Evolutionary conservation across 2,797 vertebrate species (phyloP), one percentile per base, ranked within the genome.

Genomic region (Siniperca undulata): DNA sequence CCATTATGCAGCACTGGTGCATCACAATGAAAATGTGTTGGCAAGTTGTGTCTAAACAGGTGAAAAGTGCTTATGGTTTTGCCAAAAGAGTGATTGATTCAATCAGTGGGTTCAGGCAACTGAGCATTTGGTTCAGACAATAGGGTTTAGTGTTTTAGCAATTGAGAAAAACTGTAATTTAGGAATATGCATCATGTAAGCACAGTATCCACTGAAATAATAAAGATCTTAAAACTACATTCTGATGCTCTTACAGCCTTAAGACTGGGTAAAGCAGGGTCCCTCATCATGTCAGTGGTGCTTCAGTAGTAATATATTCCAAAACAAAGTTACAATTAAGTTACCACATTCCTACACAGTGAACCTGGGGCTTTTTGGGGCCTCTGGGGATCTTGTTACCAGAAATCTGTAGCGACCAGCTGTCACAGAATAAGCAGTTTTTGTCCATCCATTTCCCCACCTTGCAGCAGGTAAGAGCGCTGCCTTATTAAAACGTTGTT

Each of bases 341-440:
- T 50, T 38, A 38, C 61, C n/a, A 13, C 44, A 2, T 62, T 62
- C 34, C 34, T 59, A 2, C 64, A 64, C 56, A 72, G 71, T 81
- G 24, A 53, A 68, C 30, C 36, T 34, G 56, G 8, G 36, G 16
- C 22, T 44, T 17, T 19, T 14, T 12, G 17, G 53, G 60, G 56
- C 2, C 62, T 19, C 74, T 40, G 40, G 64, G 64, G 80, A 70
- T 64, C 77, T 75, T 81, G 56, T 75, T 81, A 70, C 22, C 38
- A 72, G 27, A 61, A 40, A 46, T 50, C 52, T 69, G 78, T 65
- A 16, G 9, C 19, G 48, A 64, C 62, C 68, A 59, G n/a, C 5
- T 72, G 34, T 69, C 20, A 52, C 56, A 70, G 7, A 76, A 38
- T 13, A 40, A 73, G 19, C n/a, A 66, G 56, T 34, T 44, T 60